A percentile compares a stretch with the other conserved stretches of the same genome.
These are phyloP conservation scores for Philaenus spumarius DNA, from an alignment of 1,140 invertebrate genomes.

Conservation along the genomic window DNA sequence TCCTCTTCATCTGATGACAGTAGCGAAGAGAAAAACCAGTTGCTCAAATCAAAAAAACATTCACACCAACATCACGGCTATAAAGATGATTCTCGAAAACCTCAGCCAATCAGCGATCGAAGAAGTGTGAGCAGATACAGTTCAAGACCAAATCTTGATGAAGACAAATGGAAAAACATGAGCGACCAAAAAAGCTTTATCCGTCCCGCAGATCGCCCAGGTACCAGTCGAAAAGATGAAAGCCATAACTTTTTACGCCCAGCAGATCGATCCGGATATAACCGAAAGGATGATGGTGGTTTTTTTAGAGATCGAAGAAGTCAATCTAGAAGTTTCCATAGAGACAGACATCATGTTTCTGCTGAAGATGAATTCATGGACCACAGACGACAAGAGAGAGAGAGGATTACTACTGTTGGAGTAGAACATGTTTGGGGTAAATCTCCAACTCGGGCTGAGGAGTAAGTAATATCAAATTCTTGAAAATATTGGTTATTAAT, in stretches of 20 bases:
- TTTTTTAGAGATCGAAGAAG: neutral
- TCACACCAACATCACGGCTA: too few species aligned
- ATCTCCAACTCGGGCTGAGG: constrained; percentile 52
- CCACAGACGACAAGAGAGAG: constrained; percentile 56
- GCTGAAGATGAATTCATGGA: constrained; percentile 29
- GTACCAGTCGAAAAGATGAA: too few species aligned
- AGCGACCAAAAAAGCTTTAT: neutral
- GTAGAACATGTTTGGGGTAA: constrained; percentile 62
- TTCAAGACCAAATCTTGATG: neutral
- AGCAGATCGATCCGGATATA: too few species aligned
- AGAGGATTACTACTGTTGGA: constrained; percentile 61
- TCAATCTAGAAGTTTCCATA: constrained; percentile 2
- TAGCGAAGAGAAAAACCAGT: too few species aligned
- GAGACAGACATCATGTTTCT: constrained; percentile 2
- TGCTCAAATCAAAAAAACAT: too few species aligned
- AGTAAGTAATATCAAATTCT: constrained; percentile 46
- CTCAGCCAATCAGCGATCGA: neutral
- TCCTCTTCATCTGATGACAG: too few species aligned
- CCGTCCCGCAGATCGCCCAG: neutral
- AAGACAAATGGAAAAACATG: constrained; percentile 7
- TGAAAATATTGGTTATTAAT: too few species aligned
- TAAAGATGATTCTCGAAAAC: too few species aligned
- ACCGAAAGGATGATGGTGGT: neutral
- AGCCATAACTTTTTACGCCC: too few species aligned
- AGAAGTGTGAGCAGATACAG: constrained; percentile 1